Percentiles rank a stretch among this genome's conserved stretches.
Evolutionary conservation across 2,888 invertebrate genomes (phyloP).

Genomic region (Suillia variegata): DNA sequence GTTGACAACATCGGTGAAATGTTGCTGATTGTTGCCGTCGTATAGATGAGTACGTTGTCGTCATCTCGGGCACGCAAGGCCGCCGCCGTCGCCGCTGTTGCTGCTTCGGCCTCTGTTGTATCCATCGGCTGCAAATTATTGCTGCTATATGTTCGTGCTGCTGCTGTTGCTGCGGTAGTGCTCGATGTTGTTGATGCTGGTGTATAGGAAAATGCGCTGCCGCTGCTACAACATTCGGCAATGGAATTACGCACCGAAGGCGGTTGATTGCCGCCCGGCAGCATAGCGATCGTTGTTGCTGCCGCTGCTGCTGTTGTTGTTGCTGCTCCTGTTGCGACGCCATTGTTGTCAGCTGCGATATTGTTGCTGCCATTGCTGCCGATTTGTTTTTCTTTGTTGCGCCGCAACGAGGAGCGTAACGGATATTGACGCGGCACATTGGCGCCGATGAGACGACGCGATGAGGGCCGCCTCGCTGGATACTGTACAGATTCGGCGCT

Average conservation of each 20-base stretch:
- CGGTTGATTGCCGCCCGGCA: slow-evolving; percentile 33
- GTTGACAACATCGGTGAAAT: slow-evolving; percentile 6
- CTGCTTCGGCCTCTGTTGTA: slow-evolving; percentile 21
- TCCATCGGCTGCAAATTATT: slow-evolving; percentile 28
- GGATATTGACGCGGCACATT: slow-evolving; percentile 62
- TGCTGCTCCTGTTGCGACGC: slow-evolving; percentile 34
- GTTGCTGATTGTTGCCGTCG: slow-evolving; percentile 17
- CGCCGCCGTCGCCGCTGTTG: neutral
- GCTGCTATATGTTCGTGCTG: slow-evolving; percentile 24
- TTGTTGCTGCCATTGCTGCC: slow-evolving; percentile 45
- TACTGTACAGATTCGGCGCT: slow-evolving; percentile 70
- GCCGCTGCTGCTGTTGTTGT: slow-evolving; percentile 15
- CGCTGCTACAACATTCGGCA: slow-evolving; percentile 43
- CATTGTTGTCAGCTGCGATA: slow-evolving; percentile 38
- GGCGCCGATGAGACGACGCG: slow-evolving; percentile 63
- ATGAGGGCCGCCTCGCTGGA: slow-evolving; percentile 65
- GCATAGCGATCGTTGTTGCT: slow-evolving; percentile 17
- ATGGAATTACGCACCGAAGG: slow-evolving; percentile 51
- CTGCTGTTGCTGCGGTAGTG: no score
- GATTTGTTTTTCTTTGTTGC: slow-evolving; percentile 66
- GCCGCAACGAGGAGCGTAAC: slow-evolving; percentile 64
- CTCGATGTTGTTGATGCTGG: no score
- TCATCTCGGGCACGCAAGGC: neutral
- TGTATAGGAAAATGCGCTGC: neutral
- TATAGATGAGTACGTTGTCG: neutral